Evolutionary conservation across 2,888 invertebrate species (phyloP), one percentile per base, ranked within the genome.

Genomic region (Papilio protenor): DNA sequence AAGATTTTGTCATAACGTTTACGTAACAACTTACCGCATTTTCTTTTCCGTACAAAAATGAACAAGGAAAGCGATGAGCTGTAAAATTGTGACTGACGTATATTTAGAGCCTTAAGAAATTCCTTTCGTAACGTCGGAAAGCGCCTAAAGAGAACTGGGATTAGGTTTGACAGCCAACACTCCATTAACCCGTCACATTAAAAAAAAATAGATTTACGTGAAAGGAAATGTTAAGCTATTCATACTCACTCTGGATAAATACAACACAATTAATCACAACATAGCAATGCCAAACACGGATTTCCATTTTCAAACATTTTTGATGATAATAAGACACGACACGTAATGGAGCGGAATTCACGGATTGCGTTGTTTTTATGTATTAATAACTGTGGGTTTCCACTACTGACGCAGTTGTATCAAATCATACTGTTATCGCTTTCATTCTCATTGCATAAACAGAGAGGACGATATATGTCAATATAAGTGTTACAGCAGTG

Each of bases 221-320:
- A 77, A 69, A 76, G 40, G 23, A 66, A 49, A 77, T 23, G 33
- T 59, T n/a, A 74, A 75, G 40, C 45, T 23, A 27, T 74, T 75
- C 45, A 72, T 78, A 87, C 85, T 85, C 83, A 88, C 87, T 82
- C 76, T 89, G 84, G 82, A 85, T 84, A 77, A 89, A 82, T 76
- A 90, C 45, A 79, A 85, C 84, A 87, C 86, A 91, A 85, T 87
- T 90, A 91, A 91, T 84, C 81, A 89, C 82, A 80, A 90, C 76
- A 82, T 83, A 90, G 84, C 81, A 87, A 81, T 86, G 85, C 86
- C 87, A 88, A 83, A 83, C 84, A 80, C 85, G 84, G 85, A 90
- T 88, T 89, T 91, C 91, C 94, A 94, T 94, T 91, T 92, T 93
- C 83, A 83, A 88, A 83, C 94, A 94, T 94, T 88, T 91, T 94